Base-by-base conservation (phyloP, 2,797 vertebrate genomes). In the Acrocephalus scirpaceus region DNA sequence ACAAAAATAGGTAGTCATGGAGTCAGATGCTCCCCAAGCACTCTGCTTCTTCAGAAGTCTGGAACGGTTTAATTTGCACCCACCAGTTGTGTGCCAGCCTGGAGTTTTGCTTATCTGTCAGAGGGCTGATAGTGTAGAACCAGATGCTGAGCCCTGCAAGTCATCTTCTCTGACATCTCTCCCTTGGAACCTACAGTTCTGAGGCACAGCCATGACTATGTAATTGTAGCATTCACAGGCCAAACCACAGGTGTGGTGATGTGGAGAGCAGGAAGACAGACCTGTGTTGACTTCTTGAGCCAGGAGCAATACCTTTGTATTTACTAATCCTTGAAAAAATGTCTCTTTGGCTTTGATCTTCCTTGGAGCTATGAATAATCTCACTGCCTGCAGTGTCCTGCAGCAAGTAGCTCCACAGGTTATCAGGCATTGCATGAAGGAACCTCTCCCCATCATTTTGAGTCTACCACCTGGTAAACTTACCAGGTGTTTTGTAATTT, bases 241-340 rank as follows among this genome's bases (percentile, higher is more conserved):
- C 51, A 80, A 80, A 77, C 6, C 44, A 67, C 40, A 67, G 20
- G 17, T 20, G 48, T 16, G 23, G 11, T 29, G 9, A 79, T 54
- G 14, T 29, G 23, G 40, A 26, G 38, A 66, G 22, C 53, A 58
- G 25, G 26, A 74, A 38, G 26, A 54, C 22, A 79, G 64, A 72
- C 13, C 10, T 65, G 22, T 3, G 3, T 0, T 61, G 38, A 73
- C 8, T 82, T 79, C 38, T 56, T 57, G 60, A 90, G 38, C 12
- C 20, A 57, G 45, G 17, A 45, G 2, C 0, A 0, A 15, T 48
- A 22, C 13, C 30, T 72, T 54, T 54, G 30, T 73, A n/a, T 48
- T 72, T 36, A 21, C 13, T 42, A 32, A 10, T 61, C 11, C 23
- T 47, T 57, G 20, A 72, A 75, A 70, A 62, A 71, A 36, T 17